Percentiles rank a stretch among this genome's conserved stretches.
Conservation (phyloP, 2,113 vertebrate genomes). For the Tyto alba region DNA sequence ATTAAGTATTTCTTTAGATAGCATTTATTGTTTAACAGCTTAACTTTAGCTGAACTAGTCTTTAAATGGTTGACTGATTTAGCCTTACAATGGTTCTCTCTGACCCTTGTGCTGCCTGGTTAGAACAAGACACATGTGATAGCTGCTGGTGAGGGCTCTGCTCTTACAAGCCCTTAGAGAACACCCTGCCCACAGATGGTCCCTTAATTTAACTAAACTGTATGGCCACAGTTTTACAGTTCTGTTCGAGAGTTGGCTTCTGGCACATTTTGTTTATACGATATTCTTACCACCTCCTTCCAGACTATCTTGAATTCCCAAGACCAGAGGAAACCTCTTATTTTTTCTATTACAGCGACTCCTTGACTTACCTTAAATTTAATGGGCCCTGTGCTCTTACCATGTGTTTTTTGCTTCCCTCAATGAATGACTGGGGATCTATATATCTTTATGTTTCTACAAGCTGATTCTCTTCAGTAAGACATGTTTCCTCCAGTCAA, state of each 20-base stretch:
- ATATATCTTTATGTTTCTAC: neutral
- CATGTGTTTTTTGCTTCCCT: neutral
- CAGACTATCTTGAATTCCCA: neutral
- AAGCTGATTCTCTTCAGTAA: neutral
- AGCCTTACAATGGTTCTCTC: neutral
- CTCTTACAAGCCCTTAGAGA: neutral
- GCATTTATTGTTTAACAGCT: neutral
- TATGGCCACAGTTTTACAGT: neutral
- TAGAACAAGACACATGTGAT: neutral
- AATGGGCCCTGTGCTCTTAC: neutral
- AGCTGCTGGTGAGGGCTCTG: neutral
- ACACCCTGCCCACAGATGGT: neutral
- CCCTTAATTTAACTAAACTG: neutral
- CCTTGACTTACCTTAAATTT: neutral
- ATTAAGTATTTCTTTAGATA: neutral
- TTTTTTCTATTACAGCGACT: neutral
- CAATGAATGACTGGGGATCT: neutral
- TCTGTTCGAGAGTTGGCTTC: neutral
- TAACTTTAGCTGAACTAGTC: neutral
- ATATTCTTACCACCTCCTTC: neutral
- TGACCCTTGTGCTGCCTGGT: fast-evolving
- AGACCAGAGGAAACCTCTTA: neutral
- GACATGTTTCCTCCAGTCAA: neutral
- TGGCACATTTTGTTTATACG: neutral
- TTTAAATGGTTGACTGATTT: neutral